phyloP scores from a whole-genome alignment of 2,888 invertebrate genomes.

The Epinotia nisella region DNA sequence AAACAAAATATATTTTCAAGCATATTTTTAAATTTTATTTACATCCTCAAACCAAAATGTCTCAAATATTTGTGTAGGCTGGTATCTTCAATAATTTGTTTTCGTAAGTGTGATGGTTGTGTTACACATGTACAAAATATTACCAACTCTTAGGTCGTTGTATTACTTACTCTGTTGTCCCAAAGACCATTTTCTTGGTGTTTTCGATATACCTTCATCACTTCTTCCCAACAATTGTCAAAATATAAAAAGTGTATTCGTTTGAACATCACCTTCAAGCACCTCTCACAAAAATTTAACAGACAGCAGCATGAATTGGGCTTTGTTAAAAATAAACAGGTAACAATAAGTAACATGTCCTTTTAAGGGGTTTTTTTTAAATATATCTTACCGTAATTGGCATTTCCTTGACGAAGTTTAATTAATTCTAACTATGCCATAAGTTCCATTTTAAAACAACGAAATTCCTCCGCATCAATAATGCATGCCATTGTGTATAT shows the following conservation, averaged over 20 bases:
- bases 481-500: conserved; percentile 11
- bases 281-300: conserved; percentile 9
- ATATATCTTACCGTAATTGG: conserved; percentile 15
- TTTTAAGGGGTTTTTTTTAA: conserved; percentile 2
- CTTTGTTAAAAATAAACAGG: conserved; percentile 11
- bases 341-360: conserved; percentile 8
- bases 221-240: conserved; percentile 17
- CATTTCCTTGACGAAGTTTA: conserved; percentile 13
- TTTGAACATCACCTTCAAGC: conserved; percentile 7
- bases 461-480: conserved; percentile 12
- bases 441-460: conserved; percentile 13
- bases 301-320: conserved; percentile 3
- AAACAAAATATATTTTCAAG: not conserved
- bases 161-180: not conserved
- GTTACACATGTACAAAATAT: conserved; percentile 11
- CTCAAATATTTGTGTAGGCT: not conserved
- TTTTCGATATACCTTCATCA: conserved; percentile 10
- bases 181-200: conserved; percentile 9
- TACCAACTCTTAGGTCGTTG: conserved; percentile 5
- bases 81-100: conserved; percentile 12
- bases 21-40: conserved; percentile 4
- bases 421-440: conserved; percentile 14
- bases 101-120: not conserved
- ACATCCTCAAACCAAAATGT: conserved; percentile 2
- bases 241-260: conserved; percentile 15